A percentile compares a stretch with the other conserved stretches of the same genome.
Conservation (phyloP, 1,140 invertebrate genomes). For the Cydia amplana region DNA sequence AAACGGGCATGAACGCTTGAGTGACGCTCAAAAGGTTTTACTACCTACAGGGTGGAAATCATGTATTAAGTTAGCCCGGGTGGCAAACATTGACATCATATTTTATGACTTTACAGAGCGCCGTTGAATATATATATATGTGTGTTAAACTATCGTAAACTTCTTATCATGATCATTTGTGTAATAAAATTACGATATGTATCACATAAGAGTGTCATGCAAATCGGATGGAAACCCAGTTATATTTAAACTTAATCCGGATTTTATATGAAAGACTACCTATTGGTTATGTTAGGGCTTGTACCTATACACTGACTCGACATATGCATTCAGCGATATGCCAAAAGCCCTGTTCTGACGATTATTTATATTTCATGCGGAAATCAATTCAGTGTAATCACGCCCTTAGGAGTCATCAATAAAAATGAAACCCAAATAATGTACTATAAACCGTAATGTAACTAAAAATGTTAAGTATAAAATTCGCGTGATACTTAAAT, state of each 20-base stretch:
- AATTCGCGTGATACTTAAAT: neutral
- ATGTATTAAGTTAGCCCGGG: neutral
- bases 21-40: neutral
- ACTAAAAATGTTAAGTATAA: neutral
- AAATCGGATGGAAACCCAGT: neutral
- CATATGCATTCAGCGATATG: neutral
- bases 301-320: neutral
- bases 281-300: neutral
- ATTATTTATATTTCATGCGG: neutral
- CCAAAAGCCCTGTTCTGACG: neutral
- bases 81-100: conserved; percentile 11
- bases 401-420: neutral
- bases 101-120: neutral
- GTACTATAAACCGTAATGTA: neutral
- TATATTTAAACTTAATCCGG: neutral
- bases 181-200: neutral
- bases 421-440: neutral
- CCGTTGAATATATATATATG: too few relatives aligned
- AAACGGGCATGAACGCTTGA: neutral
- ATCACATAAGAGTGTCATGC: neutral
- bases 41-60: conserved; percentile 24
- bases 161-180: neutral
- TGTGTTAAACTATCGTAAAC: neutral
- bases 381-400: neutral
- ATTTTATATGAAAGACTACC: neutral